These are phyloP conservation scores for Dendrophyllia cribrosa DNA, from an alignment of 64 coral and sea anemone genomes.

Conservation along the genomic window DNA sequence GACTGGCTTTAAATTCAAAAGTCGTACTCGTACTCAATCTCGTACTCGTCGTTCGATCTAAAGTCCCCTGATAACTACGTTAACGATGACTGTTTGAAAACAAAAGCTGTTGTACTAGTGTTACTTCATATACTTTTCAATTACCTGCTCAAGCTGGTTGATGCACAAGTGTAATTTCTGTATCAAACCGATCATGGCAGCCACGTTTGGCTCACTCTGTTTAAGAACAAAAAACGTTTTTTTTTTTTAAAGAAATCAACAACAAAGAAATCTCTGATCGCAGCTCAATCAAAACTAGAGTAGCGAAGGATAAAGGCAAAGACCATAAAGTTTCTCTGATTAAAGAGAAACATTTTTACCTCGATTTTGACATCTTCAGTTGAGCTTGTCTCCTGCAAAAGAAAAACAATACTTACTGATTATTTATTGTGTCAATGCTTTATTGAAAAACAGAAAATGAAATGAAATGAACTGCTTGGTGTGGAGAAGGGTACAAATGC, in stretches of 20 bases:
- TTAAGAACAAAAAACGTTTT: constrained; percentile 1
- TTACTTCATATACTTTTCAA: neutral
- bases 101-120: too few relatives aligned
- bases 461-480: too few relatives aligned
- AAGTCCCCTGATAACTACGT: too few relatives aligned
- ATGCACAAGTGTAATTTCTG: constrained; percentile 94
- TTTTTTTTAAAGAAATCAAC: neutral
- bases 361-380: constrained; percentile 2
- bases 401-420: neutral
- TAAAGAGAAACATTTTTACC: neutral
- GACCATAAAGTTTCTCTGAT: neutral
- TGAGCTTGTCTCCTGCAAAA: neutral
- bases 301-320: too few relatives aligned
- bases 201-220: constrained; percentile 74
- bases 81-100: too few relatives aligned
- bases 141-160: constrained; percentile 96
- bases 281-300: neutral
- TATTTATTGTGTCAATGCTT: too few relatives aligned
- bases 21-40: too few relatives aligned
- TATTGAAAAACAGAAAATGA: too few relatives aligned
- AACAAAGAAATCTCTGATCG: neutral
- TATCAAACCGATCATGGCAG: constrained; percentile 71
- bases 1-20: too few relatives aligned
- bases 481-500: too few relatives aligned
- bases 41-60: too few relatives aligned